Base-by-base conservation (phyloP, 2,113 vertebrate genomes). In the Austrofundulus limnaeus region DNA sequence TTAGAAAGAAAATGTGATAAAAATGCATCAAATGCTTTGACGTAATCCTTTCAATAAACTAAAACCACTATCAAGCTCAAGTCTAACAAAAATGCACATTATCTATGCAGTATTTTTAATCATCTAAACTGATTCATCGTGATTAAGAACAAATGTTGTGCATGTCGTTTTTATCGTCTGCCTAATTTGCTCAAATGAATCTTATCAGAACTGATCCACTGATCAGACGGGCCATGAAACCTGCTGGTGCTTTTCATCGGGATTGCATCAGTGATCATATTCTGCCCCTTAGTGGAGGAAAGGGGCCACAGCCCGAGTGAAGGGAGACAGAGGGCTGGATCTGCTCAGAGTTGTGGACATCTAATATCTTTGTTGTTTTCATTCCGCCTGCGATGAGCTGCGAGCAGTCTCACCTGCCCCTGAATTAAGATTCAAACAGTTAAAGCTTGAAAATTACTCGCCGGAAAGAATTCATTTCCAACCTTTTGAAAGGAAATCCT, bases 251-350 rank as follows among this genome's bases (percentile, higher is more conserved):
- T 66, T 61, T 50, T 61, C 60, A 70, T 1, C 39, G 21, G 60
- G 52, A 69, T 62, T 55, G 56, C 5, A 90, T 89, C 74, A 88
- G 81, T 90, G 88, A 87, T 91, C 88, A 86, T 79, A 89, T 85
- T 84, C 84, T 92, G 92, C 92, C 92, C 91, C 90, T 91, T 87
- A 90, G 92, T 92, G 92, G 90, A 82, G 70, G 79, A 82, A 76
- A 52, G 0, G 14, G 23, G 78, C 59, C 67, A 88, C 76, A 83
- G 61, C 82, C 68, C 1, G 7, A 15, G 59, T 38, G 39, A 34
- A 20, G 11, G 4, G 5, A 46, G 24, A 72, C 23, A 28, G 24
- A 11, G 47, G 60, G 50, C 34, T 54, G 63, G n/a, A 67, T 58
- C 50, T 59, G 59, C 61, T 46, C 49, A 25, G 53, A 53, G 50